Evolutionary conservation across 2,888 invertebrate species (phyloP).

Genomic region (Acanthosoma haemorrhoidale): DNA sequence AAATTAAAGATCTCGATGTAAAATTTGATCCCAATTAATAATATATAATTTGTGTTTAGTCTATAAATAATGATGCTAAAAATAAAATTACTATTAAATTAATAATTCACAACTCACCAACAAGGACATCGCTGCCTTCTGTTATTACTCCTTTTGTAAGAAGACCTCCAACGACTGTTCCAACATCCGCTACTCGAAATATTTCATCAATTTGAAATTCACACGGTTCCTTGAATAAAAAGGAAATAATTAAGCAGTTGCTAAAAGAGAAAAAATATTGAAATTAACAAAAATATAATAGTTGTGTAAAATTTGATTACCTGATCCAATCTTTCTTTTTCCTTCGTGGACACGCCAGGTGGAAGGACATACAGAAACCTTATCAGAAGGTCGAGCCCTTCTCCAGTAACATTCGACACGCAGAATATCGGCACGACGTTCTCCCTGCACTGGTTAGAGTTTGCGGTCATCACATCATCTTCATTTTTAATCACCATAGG

Average conservation of each 20-base stretch:
- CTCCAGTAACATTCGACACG: conserved; percentile 85
- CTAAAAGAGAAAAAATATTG: background rate
- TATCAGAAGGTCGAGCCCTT: conserved; percentile 73
- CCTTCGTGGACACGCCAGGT: conserved; percentile 58
- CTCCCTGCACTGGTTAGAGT: conserved; percentile 60
- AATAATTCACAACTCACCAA: conserved; percentile 56
- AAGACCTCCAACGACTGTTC: conserved; percentile 79
- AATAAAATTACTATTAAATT: too few relatives aligned
- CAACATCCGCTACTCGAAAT: conserved; percentile 75
- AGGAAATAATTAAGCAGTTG: conserved; percentile 28
- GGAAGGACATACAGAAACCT: conserved; percentile 80
- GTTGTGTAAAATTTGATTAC: conserved; percentile 43
- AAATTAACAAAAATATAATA: background rate
- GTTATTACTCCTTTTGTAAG: conserved; percentile 77
- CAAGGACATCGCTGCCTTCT: conserved; percentile 73
- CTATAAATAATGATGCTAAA: too few relatives aligned
- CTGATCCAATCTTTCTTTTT: conserved; percentile 65
- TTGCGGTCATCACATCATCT: conserved; percentile 70
- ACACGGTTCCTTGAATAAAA: conserved; percentile 61
- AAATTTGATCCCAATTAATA: too few relatives aligned
- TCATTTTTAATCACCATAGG: conserved; percentile 61
- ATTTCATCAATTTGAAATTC: conserved; percentile 94
- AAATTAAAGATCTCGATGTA: too few relatives aligned
- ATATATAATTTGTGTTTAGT: too few relatives aligned
- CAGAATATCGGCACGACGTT: conserved; percentile 74